Evolutionary conservation across 2,797 vertebrate species (phyloP).

Genomic region (Pteronotus mesoamericanus): DNA sequence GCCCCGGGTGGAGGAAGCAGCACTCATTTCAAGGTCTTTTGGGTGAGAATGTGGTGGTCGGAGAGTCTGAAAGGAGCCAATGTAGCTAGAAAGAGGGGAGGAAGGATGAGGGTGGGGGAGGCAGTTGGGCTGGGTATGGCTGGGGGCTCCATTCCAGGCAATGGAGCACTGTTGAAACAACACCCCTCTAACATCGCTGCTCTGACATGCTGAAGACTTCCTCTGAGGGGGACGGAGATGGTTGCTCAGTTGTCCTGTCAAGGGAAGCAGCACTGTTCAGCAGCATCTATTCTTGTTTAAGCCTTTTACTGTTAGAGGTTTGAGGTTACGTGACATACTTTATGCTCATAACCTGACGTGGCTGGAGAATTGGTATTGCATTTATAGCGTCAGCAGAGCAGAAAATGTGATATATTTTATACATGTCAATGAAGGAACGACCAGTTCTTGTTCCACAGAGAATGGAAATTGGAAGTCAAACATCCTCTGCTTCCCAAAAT

Average conservation of each 20-base stretch:
- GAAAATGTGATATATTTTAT: slow-evolving; percentile 94
- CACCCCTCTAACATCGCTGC: background rate
- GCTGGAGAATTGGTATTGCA: slow-evolving; percentile 88
- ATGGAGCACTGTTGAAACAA: background rate
- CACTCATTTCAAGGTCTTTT: background rate
- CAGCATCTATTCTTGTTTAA: background rate
- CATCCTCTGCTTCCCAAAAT: slow-evolving; percentile 88
- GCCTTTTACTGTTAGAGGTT: background rate
- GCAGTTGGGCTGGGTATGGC: rapidly evolving
- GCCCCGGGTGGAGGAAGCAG: background rate
- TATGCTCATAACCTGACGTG: slow-evolving; percentile 76
- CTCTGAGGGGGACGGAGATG: background rate
- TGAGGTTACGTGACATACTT: background rate
- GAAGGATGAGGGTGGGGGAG: background rate
- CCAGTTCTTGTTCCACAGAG: slow-evolving; percentile 91
- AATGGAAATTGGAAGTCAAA: slow-evolving; percentile 87
- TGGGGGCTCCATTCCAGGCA: background rate
- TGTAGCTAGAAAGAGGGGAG: background rate
- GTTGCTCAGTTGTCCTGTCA: no score
- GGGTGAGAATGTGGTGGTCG: background rate
- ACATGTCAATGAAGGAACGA: slow-evolving; percentile 96
- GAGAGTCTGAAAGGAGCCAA: background rate
- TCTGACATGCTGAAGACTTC: background rate
- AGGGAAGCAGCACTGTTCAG: background rate
- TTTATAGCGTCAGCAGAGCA: slow-evolving; percentile 90